These are phyloP conservation scores for Congeria kusceri DNA, from an alignment of 2,888 invertebrate species.

Conservation along the genomic window DNA sequence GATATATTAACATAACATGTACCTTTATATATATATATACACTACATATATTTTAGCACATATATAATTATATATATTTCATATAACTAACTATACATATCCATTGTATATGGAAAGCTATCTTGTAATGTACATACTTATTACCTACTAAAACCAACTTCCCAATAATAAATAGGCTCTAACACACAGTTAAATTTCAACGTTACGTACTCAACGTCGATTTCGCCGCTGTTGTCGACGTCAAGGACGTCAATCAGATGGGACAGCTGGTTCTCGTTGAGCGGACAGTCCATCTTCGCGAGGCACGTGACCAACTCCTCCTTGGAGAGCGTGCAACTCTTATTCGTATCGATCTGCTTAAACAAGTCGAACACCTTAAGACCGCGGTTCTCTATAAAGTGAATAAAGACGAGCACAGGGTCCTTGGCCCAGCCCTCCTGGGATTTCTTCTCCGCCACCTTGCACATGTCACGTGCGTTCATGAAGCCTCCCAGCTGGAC, in stretches of 20 bases:
- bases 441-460: constrained; percentile 44
- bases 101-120: too few relatives aligned
- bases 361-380: constrained; percentile 75
- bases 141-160: not conserved
- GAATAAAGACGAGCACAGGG: constrained; percentile 74
- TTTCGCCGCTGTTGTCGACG: constrained; percentile 68
- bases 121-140: too few relatives aligned
- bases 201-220: constrained; percentile 69
- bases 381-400: constrained; percentile 67
- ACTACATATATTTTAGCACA: too few relatives aligned
- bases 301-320: constrained; percentile 72
- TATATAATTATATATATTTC: too few relatives aligned
- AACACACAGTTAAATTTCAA: not conserved
- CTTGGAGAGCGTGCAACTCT: constrained; percentile 65
- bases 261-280: constrained; percentile 70
- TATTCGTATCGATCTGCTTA: constrained; percentile 74
- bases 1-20: too few relatives aligned
- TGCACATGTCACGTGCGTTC: constrained; percentile 54
- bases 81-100: too few relatives aligned
- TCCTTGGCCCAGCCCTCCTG: constrained; percentile 65
- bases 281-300: constrained; percentile 65
- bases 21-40: too few relatives aligned
- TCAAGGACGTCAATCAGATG: constrained; percentile 67
- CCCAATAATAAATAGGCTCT: not conserved
- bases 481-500: constrained; percentile 69